Evolutionary conservation across 2,113 vertebrate genomes (phyloP), one percentile per base, ranked within the genome.

Genomic region (Acanthochromis polyacanthus): DNA sequence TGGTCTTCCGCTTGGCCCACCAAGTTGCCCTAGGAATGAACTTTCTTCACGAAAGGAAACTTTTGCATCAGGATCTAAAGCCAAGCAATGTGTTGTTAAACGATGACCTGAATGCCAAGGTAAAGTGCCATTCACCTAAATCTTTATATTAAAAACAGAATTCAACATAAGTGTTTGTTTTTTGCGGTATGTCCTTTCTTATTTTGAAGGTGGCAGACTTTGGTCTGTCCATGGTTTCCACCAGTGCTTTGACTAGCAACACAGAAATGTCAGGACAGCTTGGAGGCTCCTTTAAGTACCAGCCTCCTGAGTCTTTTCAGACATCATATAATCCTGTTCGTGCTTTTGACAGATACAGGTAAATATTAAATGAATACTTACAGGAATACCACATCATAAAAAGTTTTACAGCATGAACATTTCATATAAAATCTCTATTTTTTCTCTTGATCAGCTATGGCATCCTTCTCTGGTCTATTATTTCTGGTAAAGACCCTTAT

Each of bases 301-400:
- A 95, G 91, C 95, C 95, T 19, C 95, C 96, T 4, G 96, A 96
- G 65, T 92, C 95, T 45, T 91, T 96, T 66, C 0, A 78, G 0
- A 0, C 40, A 43, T 82, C 71, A 3, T 93, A 71, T 59, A 20
- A 86, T 15, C 91, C 94, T 17, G 78, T 74, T n/a, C 72, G 19
- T 46, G 80, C 90, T 59, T 94, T 90, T 4, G 95, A 96, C 83
- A 71, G 90, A 61, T 97, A 96, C 93, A 96, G 95, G 95, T 96
- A 65, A 62, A 66, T 3, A 17, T 45, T 58, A 38, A 36, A 56
- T 2, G 0, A 64, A 61, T 28, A 11, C 3, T 51, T 23, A n/a
- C 5, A 17, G 8, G 5, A 72, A 52, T 23, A 16, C 1, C 32
- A 3, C 10, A 48, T 40, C 14, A 36, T 51, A 45, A 22, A 74